Conservation (phyloP, 2,888 invertebrate genomes). For the Caenorhabditis becei region DNA sequence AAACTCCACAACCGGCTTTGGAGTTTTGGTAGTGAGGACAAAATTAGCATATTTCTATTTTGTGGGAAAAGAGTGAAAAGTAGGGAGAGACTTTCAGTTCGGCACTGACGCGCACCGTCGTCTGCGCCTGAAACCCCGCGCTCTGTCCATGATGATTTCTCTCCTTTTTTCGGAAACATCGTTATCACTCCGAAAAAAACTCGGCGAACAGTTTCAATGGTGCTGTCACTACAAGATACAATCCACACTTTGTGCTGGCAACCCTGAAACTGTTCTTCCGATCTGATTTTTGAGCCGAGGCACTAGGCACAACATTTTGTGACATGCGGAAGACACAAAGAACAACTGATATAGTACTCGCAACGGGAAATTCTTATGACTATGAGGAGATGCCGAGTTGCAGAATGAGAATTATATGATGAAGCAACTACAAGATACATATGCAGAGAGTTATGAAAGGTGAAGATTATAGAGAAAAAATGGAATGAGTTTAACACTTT, state of each 20-base stretch:
- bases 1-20: slow-evolving; percentile 32
- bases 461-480: background rate
- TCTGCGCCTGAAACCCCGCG: background rate
- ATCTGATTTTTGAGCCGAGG: slow-evolving; percentile 1
- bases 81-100: background rate
- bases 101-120: background rate
- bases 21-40: slow-evolving; percentile 39
- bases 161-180: slow-evolving; percentile 29
- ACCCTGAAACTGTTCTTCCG: background rate
- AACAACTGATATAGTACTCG: background rate
- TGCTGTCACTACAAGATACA: slow-evolving; percentile 53
- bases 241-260: slow-evolving; percentile 28
- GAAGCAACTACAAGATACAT: slow-evolving; percentile 43
- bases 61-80: background rate
- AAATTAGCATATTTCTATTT: slow-evolving; percentile 55
- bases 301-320: background rate
- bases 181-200: slow-evolving; percentile 35
- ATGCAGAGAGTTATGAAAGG: slow-evolving; percentile 18
- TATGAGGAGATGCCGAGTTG: background rate
- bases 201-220: slow-evolving; percentile 30
- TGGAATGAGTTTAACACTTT: background rate
- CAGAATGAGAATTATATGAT: background rate
- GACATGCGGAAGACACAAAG: slow-evolving; percentile 8
- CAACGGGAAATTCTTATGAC: background rate
- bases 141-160: slow-evolving; percentile 26